Evolutionary conservation across 2,113 vertebrate genomes (phyloP), one percentile per base, ranked within the genome.

Genomic region (Percopsis transmontana): DNA sequence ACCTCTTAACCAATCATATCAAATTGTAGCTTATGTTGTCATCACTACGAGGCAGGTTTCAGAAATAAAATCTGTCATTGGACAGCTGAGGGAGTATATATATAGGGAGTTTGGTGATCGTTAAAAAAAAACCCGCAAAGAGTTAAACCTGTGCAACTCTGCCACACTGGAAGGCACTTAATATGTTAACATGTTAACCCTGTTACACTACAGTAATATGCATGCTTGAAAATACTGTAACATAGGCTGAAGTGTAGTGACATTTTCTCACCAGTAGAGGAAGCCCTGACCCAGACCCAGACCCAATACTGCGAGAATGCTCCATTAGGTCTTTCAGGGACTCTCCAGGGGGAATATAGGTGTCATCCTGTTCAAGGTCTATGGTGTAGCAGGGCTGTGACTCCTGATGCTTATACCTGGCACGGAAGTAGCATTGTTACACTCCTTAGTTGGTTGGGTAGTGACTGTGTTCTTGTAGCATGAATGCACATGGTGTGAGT

Each of bases 211-310:
- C n/a, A n/a, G n/a, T n/a, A n/a, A n/a, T n/a, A n/a, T n/a, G n/a
- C n/a, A n/a, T n/a, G n/a, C n/a, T n/a, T n/a, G n/a, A n/a, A n/a
- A n/a, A n/a, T n/a, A n/a, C n/a, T n/a, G n/a, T n/a, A n/a, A n/a
- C n/a, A n/a, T 7, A 54, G 1, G n/a, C 8, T 51, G 5, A 53
- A 20, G 41, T 83, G 85, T 53, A 73, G 2, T 80, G 62, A 1
- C 15, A 2, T 27, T 0, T 9, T 88, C 93, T 81, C 89, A 99
- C 97, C 97, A 99, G 94, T 75, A 99, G 95, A 93, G 97, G 97
- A 95, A 99, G 96, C 65, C 97, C 97, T 6, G 97, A 99, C 13
- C 97, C 97, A 2, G 97, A 99, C 59, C 97, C 97, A 0, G 97
- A 99, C 48, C 97, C 97, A 0, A 96, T 94, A 81, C 96, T 99